Conservation (phyloP, 2,888 invertebrate genomes). For the Conistra vaccinii region DNA sequence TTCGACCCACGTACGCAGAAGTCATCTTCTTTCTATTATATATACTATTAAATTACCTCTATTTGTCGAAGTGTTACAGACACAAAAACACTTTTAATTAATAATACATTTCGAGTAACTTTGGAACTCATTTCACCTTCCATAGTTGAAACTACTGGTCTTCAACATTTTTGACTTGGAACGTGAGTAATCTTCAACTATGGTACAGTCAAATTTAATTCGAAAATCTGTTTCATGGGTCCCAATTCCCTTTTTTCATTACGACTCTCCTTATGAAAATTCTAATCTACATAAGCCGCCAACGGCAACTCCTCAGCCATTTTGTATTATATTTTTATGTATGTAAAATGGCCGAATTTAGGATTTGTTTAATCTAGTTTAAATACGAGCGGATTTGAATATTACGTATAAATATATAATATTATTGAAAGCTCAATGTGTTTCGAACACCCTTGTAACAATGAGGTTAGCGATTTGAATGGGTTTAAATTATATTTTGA, state of each 20-base stretch:
- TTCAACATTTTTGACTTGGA: slow-evolving; percentile 22
- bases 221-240: slow-evolving; percentile 78
- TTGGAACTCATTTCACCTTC: slow-evolving; percentile 69
- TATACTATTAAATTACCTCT: slow-evolving; percentile 75
- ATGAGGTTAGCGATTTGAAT: slow-evolving; percentile 78
- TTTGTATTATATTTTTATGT: slow-evolving; percentile 64
- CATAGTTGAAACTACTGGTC: slow-evolving; percentile 55
- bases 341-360: slow-evolving; percentile 63
- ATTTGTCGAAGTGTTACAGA: slow-evolving; percentile 81
- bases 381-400: slow-evolving; percentile 69
- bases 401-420: slow-evolving; percentile 80
- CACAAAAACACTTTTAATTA: slow-evolving; percentile 79
- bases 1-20: slow-evolving; percentile 53
- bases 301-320: slow-evolving; percentile 69
- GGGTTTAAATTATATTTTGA: slow-evolving; percentile 47
- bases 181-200: slow-evolving; percentile 44
- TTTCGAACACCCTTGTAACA: slow-evolving; percentile 86
- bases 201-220: slow-evolving; percentile 66
- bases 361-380: slow-evolving; percentile 59
- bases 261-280: slow-evolving; percentile 54
- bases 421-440: slow-evolving; percentile 87
- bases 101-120: slow-evolving; percentile 64
- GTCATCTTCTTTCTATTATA: slow-evolving; percentile 69
- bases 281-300: slow-evolving; percentile 62
- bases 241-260: slow-evolving; percentile 78